Percentiles rank a stretch among this genome's conserved stretches.
These are phyloP conservation scores for Horisme vitalbata DNA, from an alignment of 2,888 invertebrate species.

Conservation along the genomic window DNA sequence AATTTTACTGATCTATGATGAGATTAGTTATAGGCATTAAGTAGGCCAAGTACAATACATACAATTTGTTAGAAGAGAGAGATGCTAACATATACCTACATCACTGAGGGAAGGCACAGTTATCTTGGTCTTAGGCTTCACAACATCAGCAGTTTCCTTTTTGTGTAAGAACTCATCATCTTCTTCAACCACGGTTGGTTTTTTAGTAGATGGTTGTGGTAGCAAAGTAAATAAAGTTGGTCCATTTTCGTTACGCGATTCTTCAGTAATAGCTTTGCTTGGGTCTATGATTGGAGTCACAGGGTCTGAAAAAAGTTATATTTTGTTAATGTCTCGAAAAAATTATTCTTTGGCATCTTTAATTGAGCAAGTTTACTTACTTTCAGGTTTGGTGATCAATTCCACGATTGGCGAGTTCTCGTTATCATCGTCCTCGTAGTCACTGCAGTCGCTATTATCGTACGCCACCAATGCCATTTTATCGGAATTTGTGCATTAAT, in stretches of 20 bases:
- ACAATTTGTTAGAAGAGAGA: too few relatives aligned
- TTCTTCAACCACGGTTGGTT: conserved; percentile 70
- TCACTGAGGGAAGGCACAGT: conserved; percentile 86
- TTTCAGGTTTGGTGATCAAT: conserved; percentile 43
- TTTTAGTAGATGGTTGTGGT: conserved; percentile 75
- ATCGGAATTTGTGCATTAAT: too few relatives aligned
- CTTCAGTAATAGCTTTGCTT: neutral
- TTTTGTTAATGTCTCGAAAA: neutral
- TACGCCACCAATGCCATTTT: conserved; percentile 86
- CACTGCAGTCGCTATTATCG: conserved; percentile 79
- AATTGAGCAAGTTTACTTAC: conserved; percentile 30
- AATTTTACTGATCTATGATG: too few relatives aligned
- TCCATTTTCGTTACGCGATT: conserved; percentile 24
- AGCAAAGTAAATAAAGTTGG: conserved; percentile 59
- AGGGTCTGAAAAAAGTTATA: conserved; percentile 23
- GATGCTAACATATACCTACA: conserved; percentile 62
- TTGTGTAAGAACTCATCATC: conserved; percentile 86
- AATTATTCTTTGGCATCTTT: neutral
- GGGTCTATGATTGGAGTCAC: conserved; percentile 13
- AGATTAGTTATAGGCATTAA: too few relatives aligned
- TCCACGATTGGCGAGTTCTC: conserved; percentile 44
- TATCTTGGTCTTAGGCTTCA: conserved; percentile 84
- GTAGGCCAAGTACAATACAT: too few relatives aligned
- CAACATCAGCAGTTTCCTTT: conserved; percentile 66
- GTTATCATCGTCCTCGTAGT: conserved; percentile 58